Evolutionary conservation across 1,140 invertebrate species (phyloP), one percentile per base, ranked within the genome.

Genomic region (Monochamus saltuarius): DNA sequence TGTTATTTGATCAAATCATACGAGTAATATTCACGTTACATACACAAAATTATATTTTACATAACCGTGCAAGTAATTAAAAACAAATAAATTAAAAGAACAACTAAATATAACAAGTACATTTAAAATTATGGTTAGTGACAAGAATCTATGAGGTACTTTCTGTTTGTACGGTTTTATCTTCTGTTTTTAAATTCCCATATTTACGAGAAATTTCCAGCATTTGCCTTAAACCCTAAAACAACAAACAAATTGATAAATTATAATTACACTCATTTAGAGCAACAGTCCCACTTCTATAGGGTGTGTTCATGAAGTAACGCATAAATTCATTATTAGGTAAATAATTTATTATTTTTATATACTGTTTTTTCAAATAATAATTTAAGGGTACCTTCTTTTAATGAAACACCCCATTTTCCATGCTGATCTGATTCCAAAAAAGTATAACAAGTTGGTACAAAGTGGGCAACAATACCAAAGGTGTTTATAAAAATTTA

Each of bases 191-290:
- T 70, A 46, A 77, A 10, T 85, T 85, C 2, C 87, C 87, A 64
- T 81, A 85, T 73, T 84, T 82, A 59, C 80, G 79, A 7, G 87
- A 87, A 35, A 89, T 84, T 73, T 86, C 82, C 52, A 90, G 69
- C 69, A 89, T 79, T 75, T 89, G 87, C 54, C 87, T 78, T 58
- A 90, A 74, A 36, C 86, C 86, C 83, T 89, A 77, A 34, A 77
- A 75, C 60, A 65, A 69, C 40, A 49, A 47, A 3, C 2, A 57
- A 58, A 52, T 40, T 43, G 17, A n/a, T n/a, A n/a, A n/a, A n/a
- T n/a, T n/a, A n/a, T n/a, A n/a, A n/a, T n/a, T n/a, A n/a, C n/a
- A n/a, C n/a, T n/a, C n/a, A n/a, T n/a, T n/a, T n/a, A n/a, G n/a
- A n/a, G n/a, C n/a, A n/a, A n/a, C n/a, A n/a, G n/a, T n/a, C n/a